Evolutionary conservation across 2,113 vertebrate genomes (phyloP).

Genomic region (Thryonomys swinderianus): DNA sequence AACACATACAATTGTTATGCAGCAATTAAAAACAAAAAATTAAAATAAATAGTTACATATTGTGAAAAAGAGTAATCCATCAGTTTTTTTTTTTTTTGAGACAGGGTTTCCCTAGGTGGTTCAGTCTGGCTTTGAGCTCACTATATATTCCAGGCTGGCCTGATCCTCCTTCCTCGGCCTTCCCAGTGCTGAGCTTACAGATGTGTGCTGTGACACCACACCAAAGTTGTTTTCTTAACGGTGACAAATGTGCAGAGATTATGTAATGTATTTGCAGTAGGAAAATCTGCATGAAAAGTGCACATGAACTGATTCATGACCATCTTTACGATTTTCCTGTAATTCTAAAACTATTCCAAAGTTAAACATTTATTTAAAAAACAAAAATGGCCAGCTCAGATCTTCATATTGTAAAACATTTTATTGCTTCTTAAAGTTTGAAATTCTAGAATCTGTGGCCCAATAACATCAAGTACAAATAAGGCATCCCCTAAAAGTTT

Average conservation of each 20-base stretch:
- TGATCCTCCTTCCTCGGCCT: not conserved
- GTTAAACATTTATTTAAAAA: conserved; percentile 1
- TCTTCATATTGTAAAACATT: not conserved
- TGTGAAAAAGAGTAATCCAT: not conserved
- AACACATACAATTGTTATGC: not conserved
- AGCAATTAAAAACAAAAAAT: not conserved
- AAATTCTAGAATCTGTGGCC: not conserved
- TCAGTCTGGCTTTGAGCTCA: not conserved
- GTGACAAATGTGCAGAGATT: not conserved
- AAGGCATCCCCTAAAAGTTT: not conserved
- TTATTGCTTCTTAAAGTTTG: not conserved
- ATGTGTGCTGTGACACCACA: not conserved
- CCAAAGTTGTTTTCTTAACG: not conserved
- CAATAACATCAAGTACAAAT: not conserved
- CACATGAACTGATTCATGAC: not conserved
- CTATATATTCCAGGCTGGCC: not conserved
- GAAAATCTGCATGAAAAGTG: not conserved
- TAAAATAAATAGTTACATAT: not conserved
- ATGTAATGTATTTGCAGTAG: not conserved
- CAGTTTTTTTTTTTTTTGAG: no score
- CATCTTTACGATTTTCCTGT: not conserved
- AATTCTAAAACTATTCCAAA: conserved; percentile 5
- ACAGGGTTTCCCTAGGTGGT: not conserved
- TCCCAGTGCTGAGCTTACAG: not conserved
- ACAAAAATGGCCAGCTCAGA: not conserved